These are phyloP conservation scores for Coranthus polyacanthus DNA, from an alignment of 2,797 vertebrate genomes.

Conservation along the genomic window DNA sequence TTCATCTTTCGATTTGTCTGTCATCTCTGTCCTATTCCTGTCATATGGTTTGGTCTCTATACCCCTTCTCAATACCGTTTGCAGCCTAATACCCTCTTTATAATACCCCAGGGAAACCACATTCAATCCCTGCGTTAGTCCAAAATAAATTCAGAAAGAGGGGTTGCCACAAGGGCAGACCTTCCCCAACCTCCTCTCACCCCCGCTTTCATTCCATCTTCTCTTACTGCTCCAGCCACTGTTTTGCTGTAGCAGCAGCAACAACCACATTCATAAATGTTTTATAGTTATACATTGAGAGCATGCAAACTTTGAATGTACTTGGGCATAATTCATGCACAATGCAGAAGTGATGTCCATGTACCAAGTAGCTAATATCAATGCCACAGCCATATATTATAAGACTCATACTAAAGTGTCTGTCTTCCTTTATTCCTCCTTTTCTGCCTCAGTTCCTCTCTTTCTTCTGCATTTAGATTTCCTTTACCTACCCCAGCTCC, in stretches of 20 bases:
- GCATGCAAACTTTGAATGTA: slow-evolving; percentile 25
- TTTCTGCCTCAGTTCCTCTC: background rate
- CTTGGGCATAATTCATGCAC: slow-evolving; percentile 11
- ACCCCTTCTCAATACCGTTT: slow-evolving; percentile 27
- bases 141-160: slow-evolving; percentile 58
- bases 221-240: slow-evolving; percentile 27
- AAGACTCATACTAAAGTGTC: background rate
- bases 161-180: slow-evolving; percentile 15
- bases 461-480: background rate
- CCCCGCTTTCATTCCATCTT: slow-evolving; percentile 18
- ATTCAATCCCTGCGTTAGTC: slow-evolving; percentile 40
- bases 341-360: background rate
- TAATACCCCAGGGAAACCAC: slow-evolving; percentile 21
- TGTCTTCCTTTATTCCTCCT: background rate
- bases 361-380: background rate
- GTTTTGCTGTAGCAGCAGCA: slow-evolving; percentile 28
- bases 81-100: slow-evolving; percentile 37
- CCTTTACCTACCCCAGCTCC: background rate
- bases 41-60: slow-evolving; percentile 7
- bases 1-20: slow-evolving; percentile 43
- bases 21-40: slow-evolving; percentile 24
- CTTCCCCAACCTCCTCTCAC: slow-evolving; percentile 9
- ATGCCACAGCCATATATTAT: background rate
- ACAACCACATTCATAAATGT: slow-evolving; percentile 31
- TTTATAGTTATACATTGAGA: slow-evolving; percentile 39